Conservation (phyloP, 92 coral and sea anemone species). For the Micromussa lordhowensis region DNA sequence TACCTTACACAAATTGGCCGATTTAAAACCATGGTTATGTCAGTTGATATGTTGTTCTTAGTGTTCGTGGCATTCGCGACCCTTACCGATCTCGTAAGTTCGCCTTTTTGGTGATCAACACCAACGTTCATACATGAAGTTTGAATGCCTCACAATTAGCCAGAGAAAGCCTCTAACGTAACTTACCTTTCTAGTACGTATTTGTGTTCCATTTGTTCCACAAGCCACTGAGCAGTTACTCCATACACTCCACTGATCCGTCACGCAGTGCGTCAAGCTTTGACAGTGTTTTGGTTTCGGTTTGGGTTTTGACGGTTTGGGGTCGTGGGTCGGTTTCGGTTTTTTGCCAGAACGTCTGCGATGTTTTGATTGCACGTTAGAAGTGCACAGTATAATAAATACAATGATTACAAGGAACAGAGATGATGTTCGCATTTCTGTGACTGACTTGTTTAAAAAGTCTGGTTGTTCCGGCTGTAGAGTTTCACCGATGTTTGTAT, state of each 20-base stretch:
- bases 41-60: not conserved
- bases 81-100: not conserved
- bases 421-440: not conserved
- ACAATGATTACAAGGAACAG: not conserved
- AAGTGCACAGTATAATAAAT: not conserved
- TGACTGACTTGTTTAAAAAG: not conserved
- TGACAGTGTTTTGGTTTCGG: not conserved
- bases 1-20: not conserved
- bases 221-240: constrained; percentile 26
- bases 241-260: constrained; percentile 23
- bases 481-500: not conserved
- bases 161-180: not conserved
- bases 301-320: constrained; percentile 4
- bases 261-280: not conserved
- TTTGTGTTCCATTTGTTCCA: constrained; percentile 12
- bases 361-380: not conserved
- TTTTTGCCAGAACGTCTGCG: not conserved
- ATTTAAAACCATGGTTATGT: not conserved
- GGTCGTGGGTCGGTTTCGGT: not conserved
- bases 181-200: constrained; percentile 20
- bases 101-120: not conserved
- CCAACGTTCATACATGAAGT: not conserved
- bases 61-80: not conserved
- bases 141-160: not conserved
- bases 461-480: not conserved